These are phyloP conservation scores for Hassar affinis DNA, from an alignment of 2,113 vertebrate genomes.

Conservation along the genomic window DNA sequence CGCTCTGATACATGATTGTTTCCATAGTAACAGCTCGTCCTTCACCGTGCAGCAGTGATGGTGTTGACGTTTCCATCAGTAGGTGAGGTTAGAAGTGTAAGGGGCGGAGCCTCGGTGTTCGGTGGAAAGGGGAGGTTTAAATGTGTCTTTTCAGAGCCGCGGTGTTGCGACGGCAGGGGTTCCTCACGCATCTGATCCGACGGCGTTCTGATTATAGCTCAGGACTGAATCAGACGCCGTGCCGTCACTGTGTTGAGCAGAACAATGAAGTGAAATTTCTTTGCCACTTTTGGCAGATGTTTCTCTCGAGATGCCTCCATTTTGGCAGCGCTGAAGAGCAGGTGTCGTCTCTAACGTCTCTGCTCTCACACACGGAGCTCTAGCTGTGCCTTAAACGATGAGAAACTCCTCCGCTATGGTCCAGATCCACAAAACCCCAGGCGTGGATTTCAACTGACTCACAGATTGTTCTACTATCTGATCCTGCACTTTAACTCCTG, in stretches of 20 bases:
- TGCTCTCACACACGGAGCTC: background rate
- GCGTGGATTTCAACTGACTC: background rate
- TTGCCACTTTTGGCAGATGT: background rate
- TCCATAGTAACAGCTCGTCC: no score
- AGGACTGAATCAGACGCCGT: background rate
- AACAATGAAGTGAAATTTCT: background rate
- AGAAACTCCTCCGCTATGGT: background rate
- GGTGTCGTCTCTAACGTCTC: background rate
- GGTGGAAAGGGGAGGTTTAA: no score
- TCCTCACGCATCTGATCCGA: no score
- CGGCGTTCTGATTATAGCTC: background rate
- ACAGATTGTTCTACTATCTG: background rate
- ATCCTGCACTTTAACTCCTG: constrained; percentile 14
- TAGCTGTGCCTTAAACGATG: background rate
- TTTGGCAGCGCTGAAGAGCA: background rate
- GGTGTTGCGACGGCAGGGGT: no score
- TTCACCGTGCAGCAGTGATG: no score
- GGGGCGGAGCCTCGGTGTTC: no score
- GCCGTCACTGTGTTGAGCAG: background rate
- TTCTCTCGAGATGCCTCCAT: background rate
- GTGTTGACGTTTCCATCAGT: no score
- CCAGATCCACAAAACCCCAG: background rate
- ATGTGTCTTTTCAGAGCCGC: no score
- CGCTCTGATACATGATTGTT: no score
- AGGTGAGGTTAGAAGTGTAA: no score